Evolutionary conservation across 2,113 vertebrate genomes (phyloP).

Genomic region (Anguilla japonica): DNA sequence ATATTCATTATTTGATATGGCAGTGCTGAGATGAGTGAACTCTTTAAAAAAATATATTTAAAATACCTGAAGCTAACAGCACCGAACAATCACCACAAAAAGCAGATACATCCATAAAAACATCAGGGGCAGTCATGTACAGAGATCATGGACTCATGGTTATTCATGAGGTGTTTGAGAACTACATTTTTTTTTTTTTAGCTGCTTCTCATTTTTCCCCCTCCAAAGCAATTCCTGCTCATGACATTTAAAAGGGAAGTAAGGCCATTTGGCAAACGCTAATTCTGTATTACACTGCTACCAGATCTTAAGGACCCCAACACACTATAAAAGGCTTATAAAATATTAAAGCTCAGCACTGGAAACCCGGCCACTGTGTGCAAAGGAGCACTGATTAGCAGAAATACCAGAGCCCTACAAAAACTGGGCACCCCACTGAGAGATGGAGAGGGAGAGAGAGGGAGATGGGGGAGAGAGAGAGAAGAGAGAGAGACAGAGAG

Average conservation of each 20-base stretch:
- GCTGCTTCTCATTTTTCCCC: constrained; percentile 61
- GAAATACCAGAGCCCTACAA: constrained; percentile 14
- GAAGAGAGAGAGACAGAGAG: constrained; percentile 54
- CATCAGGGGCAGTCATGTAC: constrained; percentile 72
- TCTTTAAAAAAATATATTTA: background rate
- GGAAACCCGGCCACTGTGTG: constrained; percentile 62
- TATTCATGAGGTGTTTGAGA: constrained; percentile 72
- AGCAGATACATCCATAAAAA: constrained; percentile 63
- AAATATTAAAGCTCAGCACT: constrained; percentile 72
- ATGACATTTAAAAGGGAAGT: constrained; percentile 79
- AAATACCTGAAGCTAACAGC: constrained; percentile 54
- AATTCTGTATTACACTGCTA: constrained; percentile 69
- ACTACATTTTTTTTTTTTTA: constrained; percentile 52
- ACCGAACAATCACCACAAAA: constrained; percentile 58
- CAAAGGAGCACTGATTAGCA: constrained; percentile 58
- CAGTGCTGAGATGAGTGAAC: background rate
- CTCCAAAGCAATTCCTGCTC: constrained; percentile 64
- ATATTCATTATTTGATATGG: background rate
- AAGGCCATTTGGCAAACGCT: constrained; percentile 73
- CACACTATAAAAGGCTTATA: constrained; percentile 67
- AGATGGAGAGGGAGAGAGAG: constrained; percentile 3
- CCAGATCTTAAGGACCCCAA: constrained; percentile 67
- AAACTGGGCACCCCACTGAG: background rate
- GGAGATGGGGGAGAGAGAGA: constrained; percentile 7
- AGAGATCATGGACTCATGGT: constrained; percentile 69